A percentile compares a stretch with the other conserved stretches of the same genome.
These are phyloP conservation scores for Spodoptera exigua DNA, from an alignment of 2,888 invertebrate genomes.

Conservation along the genomic window DNA sequence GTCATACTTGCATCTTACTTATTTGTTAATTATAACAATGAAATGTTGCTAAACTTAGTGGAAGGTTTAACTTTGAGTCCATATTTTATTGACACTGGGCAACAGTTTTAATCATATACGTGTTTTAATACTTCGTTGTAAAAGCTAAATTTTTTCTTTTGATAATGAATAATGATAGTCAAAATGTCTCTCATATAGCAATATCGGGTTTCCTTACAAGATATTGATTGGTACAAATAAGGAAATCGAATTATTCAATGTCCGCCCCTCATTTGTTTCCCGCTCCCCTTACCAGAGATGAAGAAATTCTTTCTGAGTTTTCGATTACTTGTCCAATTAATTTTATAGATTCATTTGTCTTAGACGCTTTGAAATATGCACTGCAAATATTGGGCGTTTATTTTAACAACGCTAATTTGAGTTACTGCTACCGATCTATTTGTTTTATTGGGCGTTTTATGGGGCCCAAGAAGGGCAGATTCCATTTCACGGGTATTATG, in stretches of 20 bases:
- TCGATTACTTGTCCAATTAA: slow-evolving; percentile 90
- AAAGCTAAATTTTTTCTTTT: slow-evolving; percentile 36
- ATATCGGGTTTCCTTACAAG: slow-evolving; percentile 83
- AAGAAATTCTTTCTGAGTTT: slow-evolving; percentile 89
- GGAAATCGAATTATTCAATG: slow-evolving; percentile 89
- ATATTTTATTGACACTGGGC: neutral
- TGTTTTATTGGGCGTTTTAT: slow-evolving; percentile 19
- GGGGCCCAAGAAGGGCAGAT: neutral
- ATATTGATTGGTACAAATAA: slow-evolving; percentile 89
- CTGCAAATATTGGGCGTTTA: slow-evolving; percentile 61
- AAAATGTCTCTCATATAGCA: slow-evolving; percentile 68
- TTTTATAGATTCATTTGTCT: slow-evolving; percentile 89
- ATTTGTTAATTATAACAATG: slow-evolving; percentile 64
- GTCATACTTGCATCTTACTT: slow-evolving; percentile 74
- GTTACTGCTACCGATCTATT: slow-evolving; percentile 33
- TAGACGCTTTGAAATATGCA: slow-evolving; percentile 80
- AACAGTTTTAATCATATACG: no score
- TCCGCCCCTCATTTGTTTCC: slow-evolving; percentile 89
- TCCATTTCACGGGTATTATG: neutral
- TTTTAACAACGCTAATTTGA: slow-evolving; percentile 52
- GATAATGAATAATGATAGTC: slow-evolving; percentile 56
- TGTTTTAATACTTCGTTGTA: no score
- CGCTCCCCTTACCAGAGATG: slow-evolving; percentile 86
- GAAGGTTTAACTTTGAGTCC: slow-evolving; percentile 5
- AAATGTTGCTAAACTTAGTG: neutral